phyloP scores from a whole-genome alignment of 2,888 invertebrate genomes.

The Tholera decimalis region DNA sequence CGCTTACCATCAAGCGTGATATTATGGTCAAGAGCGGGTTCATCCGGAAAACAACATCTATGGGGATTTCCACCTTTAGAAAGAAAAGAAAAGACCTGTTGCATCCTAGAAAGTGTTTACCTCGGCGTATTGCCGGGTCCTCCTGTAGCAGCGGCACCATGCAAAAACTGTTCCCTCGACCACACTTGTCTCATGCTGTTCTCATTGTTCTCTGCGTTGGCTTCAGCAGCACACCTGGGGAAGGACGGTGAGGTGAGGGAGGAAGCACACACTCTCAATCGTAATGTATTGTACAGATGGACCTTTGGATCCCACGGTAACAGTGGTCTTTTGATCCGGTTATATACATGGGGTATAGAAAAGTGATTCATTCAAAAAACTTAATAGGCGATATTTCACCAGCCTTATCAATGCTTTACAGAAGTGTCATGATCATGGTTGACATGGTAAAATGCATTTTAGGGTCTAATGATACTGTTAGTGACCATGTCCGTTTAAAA shows the following conservation, averaged over 20 bases:
- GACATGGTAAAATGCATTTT: no score
- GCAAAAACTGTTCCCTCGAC: conserved; percentile 95
- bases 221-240: conserved; percentile 71
- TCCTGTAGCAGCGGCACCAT: conserved; percentile 93
- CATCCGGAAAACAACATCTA: no score
- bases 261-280: conserved; percentile 50
- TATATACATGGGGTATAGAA: conserved; percentile 20
- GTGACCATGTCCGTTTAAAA: no score
- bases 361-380: not conserved
- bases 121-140: conserved; percentile 89
- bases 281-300: conserved; percentile 44
- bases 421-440: no score
- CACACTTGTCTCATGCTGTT: conserved; percentile 90
- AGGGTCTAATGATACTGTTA: no score
- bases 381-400: no score
- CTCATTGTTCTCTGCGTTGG: conserved; percentile 67
- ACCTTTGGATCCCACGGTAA: conserved; percentile 42
- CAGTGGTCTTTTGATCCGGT: conserved; percentile 40
- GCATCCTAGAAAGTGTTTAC: conserved; percentile 51
- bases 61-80: no score
- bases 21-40: no score
- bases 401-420: no score
- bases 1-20: no score
- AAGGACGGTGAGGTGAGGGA: conserved; percentile 43
- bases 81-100: not conserved